phyloP scores from a whole-genome alignment of 2,113 vertebrate species.

The Micronycteris hirsuta region DNA sequence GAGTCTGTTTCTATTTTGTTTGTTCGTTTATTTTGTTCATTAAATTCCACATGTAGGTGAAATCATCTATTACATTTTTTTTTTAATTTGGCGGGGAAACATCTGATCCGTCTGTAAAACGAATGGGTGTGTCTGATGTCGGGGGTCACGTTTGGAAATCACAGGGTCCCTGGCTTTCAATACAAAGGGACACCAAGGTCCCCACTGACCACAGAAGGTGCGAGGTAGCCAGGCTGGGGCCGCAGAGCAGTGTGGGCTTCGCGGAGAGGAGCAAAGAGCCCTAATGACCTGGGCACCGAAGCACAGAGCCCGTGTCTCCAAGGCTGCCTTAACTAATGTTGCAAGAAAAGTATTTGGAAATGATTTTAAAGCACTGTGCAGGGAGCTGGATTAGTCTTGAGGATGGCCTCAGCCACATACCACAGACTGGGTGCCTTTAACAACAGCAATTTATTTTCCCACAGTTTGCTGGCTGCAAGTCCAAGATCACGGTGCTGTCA shows the following conservation, averaged over 20 bases:
- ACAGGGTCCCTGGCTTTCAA: background rate
- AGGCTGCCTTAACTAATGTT: no score
- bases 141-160: background rate
- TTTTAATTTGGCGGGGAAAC: background rate
- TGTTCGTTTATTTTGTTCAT: no score
- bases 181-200: background rate
- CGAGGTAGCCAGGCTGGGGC: no score
- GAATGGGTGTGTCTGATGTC: background rate
- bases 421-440: fast-evolving
- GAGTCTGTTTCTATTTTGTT: no score
- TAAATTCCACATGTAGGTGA: no score
- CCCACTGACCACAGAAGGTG: background rate
- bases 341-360: background rate
- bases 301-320: background rate
- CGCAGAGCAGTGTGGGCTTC: background rate
- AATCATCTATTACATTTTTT: background rate
- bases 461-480: background rate
- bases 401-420: no score
- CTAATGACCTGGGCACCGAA: no score
- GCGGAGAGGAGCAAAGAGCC: background rate
- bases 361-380: background rate
- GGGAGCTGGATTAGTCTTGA: background rate
- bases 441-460: background rate
- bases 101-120: background rate
- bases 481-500: background rate